phyloP scores from a whole-genome alignment of 2,797 vertebrate genomes.

The Propithecus perrieri region DNA sequence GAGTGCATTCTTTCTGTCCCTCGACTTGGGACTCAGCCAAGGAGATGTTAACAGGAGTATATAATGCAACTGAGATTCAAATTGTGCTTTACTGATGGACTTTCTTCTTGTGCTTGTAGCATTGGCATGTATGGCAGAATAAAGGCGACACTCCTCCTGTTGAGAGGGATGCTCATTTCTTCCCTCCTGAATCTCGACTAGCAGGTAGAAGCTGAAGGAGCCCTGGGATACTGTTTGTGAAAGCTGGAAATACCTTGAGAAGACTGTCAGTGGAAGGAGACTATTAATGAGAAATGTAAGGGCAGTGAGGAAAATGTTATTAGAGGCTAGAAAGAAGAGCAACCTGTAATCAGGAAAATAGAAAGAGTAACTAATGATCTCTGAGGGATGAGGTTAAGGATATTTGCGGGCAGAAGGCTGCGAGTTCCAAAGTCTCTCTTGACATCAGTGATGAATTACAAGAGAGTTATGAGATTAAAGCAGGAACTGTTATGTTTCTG shows the following conservation, averaged over 20 bases:
- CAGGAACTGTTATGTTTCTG: neutral
- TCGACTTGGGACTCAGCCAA: neutral
- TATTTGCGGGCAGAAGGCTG: neutral
- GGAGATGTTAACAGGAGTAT: neutral
- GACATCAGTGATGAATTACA: neutral
- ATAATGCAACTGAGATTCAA: neutral
- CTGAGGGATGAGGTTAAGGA: too few relatives aligned
- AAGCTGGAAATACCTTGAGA: neutral
- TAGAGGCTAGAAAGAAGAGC: neutral
- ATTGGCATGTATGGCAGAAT: neutral
- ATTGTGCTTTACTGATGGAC: neutral
- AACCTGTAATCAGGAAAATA: too few relatives aligned
- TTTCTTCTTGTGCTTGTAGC: neutral
- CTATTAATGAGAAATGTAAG: neutral
- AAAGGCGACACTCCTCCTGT: neutral
- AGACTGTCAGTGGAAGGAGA: neutral
- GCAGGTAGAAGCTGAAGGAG: neutral
- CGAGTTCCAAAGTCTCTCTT: neutral
- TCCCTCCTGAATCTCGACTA: neutral
- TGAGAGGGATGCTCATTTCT: neutral
- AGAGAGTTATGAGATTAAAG: neutral
- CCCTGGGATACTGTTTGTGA: neutral
- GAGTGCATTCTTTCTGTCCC: too few relatives aligned
- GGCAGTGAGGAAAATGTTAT: neutral
- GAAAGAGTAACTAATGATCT: neutral